Conservation (phyloP, 2,888 invertebrate genomes). For the Punctoribates punctum region DNA sequence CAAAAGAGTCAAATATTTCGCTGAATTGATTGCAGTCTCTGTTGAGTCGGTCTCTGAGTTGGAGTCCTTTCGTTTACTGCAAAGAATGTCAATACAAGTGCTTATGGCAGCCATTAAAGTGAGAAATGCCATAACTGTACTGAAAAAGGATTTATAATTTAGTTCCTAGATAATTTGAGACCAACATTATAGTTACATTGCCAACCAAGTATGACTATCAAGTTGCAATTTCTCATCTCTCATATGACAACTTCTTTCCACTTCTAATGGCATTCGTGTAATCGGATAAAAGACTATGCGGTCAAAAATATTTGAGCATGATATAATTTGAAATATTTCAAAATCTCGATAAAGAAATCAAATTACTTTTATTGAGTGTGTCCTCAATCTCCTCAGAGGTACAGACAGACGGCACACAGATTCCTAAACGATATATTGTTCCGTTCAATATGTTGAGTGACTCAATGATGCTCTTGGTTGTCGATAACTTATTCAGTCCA, state of each 20-base stretch:
- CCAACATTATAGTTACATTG: constrained; percentile 10
- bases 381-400: neutral
- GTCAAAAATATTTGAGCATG: too few species aligned
- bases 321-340: too few species aligned
- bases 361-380: constrained; percentile 1
- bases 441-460: neutral
- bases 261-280: constrained; percentile 13
- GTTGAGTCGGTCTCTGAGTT: neutral
- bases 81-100: constrained; percentile 26
- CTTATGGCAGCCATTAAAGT: constrained; percentile 21
- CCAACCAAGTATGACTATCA: neutral
- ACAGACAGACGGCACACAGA: neutral
- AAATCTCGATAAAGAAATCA: too few species aligned
- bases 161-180: neutral
- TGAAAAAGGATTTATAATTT: neutral
- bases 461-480: neutral
- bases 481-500: neutral
- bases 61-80: neutral
- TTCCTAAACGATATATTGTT: neutral
- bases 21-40: neutral
- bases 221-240: neutral
- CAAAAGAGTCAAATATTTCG: neutral
- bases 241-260: constrained; percentile 19
- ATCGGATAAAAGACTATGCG: constrained; percentile 37
- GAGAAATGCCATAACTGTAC: constrained; percentile 6